Percentiles rank a stretch among this genome's conserved stretches.
These are phyloP conservation scores for Melanostoma mellinum DNA, from an alignment of 2,888 invertebrate genomes.

Conservation along the genomic window DNA sequence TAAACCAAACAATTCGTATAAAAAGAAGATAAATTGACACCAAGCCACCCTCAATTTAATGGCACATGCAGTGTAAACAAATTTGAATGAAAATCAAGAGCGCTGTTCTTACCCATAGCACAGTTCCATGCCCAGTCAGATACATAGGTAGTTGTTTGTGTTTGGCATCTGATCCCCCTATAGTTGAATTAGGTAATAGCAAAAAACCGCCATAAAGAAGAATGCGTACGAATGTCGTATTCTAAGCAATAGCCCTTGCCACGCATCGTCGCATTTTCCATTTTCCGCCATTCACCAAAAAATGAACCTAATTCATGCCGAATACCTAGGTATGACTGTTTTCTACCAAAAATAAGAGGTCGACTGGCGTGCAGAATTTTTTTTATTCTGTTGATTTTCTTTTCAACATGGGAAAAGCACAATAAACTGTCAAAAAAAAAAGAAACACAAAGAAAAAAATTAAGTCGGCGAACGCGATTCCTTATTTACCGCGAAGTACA, in stretches of 20 bases:
- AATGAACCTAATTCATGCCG: constrained; percentile 12
- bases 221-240: constrained; percentile 14
- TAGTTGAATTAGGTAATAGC: constrained; percentile 32
- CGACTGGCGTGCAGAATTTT: constrained; percentile 50
- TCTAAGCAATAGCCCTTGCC: constrained; percentile 44
- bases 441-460: background rate
- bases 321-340: constrained; percentile 61
- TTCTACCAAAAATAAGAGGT: constrained; percentile 47
- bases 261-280: constrained; percentile 74
- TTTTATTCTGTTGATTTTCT: constrained; percentile 23
- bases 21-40: constrained; percentile 17
- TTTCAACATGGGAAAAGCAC: constrained; percentile 32
- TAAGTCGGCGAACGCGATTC: constrained; percentile 23
- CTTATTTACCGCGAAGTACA: constrained; percentile 40
- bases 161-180: constrained; percentile 52
- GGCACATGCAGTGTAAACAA: constrained; percentile 60
- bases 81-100: constrained; percentile 12
- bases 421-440: constrained; percentile 17
- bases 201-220: constrained; percentile 21
- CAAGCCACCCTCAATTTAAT: constrained; percentile 56
- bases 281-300: constrained; percentile 72
- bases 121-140: background rate
- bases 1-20: background rate
- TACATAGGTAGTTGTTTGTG: background rate
- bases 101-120: background rate